Evolutionary conservation across 2,113 vertebrate species (phyloP).

Genomic region (Semnopithecus entellus): DNA sequence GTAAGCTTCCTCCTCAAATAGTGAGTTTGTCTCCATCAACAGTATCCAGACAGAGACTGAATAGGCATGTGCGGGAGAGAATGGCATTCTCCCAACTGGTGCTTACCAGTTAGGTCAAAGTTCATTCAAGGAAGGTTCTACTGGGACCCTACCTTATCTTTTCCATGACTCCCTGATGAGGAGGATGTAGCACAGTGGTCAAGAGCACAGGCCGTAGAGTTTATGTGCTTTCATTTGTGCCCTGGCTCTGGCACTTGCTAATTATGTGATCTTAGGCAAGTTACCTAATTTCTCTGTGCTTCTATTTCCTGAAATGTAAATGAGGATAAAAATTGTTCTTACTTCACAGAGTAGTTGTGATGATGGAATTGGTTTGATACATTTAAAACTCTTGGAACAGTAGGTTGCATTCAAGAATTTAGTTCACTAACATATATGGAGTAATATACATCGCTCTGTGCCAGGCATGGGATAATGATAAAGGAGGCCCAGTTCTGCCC

Average conservation of each 20-base stretch:
- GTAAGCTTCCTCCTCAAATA: neutral
- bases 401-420: neutral
- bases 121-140: neutral
- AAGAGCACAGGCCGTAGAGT: neutral
- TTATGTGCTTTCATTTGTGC: neutral
- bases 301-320: neutral
- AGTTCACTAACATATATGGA: neutral
- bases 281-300: neutral
- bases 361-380: neutral
- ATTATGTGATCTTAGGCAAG: neutral
- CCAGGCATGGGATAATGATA: neutral
- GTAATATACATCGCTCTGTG: neutral
- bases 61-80: neutral
- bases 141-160: neutral
- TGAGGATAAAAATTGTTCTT: neutral
- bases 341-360: neutral
- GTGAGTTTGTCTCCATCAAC: neutral
- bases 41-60: neutral
- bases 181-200: fast-evolving
- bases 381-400: neutral
- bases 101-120: neutral
- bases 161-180: neutral
- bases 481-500: neutral
- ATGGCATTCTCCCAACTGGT: neutral
- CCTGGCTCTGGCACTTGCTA: neutral